A percentile compares a stretch with the other conserved stretches of the same genome.
These are phyloP conservation scores for Epizoanthus scotinus DNA, from an alignment of 92 coral and sea anemone genomes.

Conservation along the genomic window DNA sequence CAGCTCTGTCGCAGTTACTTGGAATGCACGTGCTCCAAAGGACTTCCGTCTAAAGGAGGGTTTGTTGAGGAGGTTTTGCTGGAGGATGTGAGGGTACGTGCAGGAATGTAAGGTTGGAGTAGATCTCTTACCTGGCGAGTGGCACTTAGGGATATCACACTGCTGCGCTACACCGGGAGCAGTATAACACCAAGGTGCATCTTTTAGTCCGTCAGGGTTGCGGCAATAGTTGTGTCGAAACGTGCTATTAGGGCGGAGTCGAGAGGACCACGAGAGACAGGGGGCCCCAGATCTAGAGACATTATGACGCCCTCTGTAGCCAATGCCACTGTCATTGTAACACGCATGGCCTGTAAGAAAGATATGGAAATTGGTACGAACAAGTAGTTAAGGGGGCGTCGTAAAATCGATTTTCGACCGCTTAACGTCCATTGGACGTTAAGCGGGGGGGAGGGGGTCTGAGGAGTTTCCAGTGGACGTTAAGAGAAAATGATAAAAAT, in stretches of 20 bases:
- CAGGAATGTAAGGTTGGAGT: no score
- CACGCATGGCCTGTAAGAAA: conserved; percentile 54
- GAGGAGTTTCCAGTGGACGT: no score
- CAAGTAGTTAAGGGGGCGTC: neutral
- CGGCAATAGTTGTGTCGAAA: conserved; percentile 83
- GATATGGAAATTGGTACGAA: neutral
- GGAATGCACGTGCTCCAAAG: no score
- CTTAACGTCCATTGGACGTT: no score
- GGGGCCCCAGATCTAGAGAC: conserved; percentile 62
- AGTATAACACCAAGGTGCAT: conserved; percentile 88
- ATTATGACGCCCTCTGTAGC: conserved; percentile 76
- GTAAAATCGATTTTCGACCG: no score
- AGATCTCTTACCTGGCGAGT: conserved; percentile 31
- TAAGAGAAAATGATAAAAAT: no score
- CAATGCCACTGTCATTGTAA: conserved; percentile 67
- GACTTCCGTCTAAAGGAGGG: no score
- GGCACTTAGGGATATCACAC: conserved; percentile 77
- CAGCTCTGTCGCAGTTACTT: no score
- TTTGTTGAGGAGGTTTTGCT: no score
- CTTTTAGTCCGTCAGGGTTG: conserved; percentile 52
- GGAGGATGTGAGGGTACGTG: no score
- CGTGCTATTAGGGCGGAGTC: conserved; percentile 43
- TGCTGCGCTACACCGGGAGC: conserved; percentile 53
- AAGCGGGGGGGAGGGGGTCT: no score
- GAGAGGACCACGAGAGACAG: conserved; percentile 67